phyloP scores from a whole-genome alignment of 2,888 invertebrate species.

The Luperina nickerlii region DNA sequence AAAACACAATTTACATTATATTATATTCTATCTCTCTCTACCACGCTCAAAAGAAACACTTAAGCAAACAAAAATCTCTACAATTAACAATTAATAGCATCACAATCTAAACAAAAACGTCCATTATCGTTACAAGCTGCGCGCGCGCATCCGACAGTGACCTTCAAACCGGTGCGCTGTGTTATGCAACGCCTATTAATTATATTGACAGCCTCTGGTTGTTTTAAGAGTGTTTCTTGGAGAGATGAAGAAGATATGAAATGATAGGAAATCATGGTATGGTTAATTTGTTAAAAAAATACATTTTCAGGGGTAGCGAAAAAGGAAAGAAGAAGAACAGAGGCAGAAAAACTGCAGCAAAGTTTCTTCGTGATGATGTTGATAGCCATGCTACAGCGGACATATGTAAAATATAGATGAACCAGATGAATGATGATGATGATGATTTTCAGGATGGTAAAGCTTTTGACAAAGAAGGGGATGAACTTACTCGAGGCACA shows the following conservation, averaged over 20 bases:
- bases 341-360: no score
- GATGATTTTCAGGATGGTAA: background rate
- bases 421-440: background rate
- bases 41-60: constrained; percentile 13
- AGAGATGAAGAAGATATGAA: background rate
- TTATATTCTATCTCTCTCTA: background rate
- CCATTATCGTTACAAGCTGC: constrained; percentile 30
- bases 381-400: background rate
- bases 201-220: constrained; percentile 61
- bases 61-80: constrained; percentile 32
- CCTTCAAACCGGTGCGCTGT: constrained; percentile 65
- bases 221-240: constrained; percentile 8
- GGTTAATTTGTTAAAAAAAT: background rate
- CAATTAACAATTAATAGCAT: constrained; percentile 31
- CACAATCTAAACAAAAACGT: constrained; percentile 50
- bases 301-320: background rate
- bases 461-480: background rate
- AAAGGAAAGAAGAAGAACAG: background rate
- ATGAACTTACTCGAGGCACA: background rate
- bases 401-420: background rate
- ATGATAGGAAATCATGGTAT: background rate
- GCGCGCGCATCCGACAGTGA: constrained; percentile 67
- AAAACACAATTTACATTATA: background rate
- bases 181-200: constrained; percentile 67
- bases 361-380: background rate